phyloP scores from a whole-genome alignment of 2,113 vertebrate genomes.

The Lethenteron reissneri region DNA sequence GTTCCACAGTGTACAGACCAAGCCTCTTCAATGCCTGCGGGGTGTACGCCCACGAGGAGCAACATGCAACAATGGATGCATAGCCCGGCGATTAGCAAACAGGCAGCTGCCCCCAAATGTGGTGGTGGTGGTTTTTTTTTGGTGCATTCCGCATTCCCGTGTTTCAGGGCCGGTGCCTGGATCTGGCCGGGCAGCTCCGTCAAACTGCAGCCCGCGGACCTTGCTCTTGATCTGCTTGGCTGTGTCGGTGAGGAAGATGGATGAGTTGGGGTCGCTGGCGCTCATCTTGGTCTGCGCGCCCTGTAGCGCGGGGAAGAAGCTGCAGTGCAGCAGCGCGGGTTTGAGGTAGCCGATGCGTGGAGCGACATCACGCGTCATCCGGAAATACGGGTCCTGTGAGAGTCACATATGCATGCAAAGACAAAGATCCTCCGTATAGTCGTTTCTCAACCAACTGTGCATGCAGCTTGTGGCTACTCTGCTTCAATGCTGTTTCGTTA shows the following conservation, averaged over 20 bases:
- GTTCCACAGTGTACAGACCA: too few relatives aligned
- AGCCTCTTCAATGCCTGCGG: too few relatives aligned
- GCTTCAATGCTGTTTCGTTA: too few relatives aligned
- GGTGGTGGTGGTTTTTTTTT: too few relatives aligned
- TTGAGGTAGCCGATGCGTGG: conserved; percentile 64
- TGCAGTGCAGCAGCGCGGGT: conserved; percentile 72
- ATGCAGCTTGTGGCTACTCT: background rate
- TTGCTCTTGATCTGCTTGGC: conserved; percentile 91
- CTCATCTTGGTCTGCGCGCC: conserved; percentile 98
- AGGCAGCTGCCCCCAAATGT: too few relatives aligned
- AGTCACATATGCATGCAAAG: background rate
- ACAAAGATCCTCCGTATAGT: background rate
- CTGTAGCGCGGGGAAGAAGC: conserved; percentile 87
- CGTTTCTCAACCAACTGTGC: too few relatives aligned
- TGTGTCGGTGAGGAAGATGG: conserved; percentile 84
- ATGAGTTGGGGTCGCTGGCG: conserved; percentile 74
- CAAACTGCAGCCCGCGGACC: conserved; percentile 22
- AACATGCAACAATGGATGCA: too few relatives aligned
- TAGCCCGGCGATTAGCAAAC: too few relatives aligned
- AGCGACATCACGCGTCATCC: conserved; percentile 89
- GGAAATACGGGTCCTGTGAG: conserved; percentile 76
- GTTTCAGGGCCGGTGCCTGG: too few relatives aligned
- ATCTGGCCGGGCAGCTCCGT: too few relatives aligned
- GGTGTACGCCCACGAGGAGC: too few relatives aligned
- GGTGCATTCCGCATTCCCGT: too few relatives aligned